Percentiles rank a stretch among this genome's conserved stretches.
Conservation (phyloP, 2,797 vertebrate species). For the Vultur gryphus region DNA sequence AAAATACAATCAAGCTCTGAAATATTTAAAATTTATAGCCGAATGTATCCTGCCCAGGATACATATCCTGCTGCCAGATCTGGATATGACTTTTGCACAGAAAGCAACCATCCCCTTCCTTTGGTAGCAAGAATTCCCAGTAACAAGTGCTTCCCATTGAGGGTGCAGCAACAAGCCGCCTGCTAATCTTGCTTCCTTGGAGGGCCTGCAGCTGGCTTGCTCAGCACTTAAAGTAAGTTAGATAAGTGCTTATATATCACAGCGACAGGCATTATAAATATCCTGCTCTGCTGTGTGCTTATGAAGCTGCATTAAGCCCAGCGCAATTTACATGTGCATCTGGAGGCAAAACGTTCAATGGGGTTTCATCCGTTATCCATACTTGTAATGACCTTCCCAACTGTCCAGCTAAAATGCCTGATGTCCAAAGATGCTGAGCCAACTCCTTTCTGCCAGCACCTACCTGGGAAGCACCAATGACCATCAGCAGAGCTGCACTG, state of each 20-base stretch:
- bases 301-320: not conserved
- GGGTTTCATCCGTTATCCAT: not conserved
- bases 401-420: not conserved
- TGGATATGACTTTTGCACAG: not conserved
- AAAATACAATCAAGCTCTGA: not conserved
- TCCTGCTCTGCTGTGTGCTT: not conserved
- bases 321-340: not conserved
- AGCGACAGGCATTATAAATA: not conserved
- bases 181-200: not conserved
- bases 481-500: not conserved
- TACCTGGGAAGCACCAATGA: not conserved
- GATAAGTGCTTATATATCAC: slow-evolving; percentile 9
- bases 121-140: not conserved
- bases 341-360: not conserved
- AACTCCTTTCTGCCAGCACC: not conserved
- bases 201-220: not conserved
- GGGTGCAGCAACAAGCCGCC: not conserved
- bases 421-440: not conserved
- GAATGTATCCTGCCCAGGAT: not conserved
- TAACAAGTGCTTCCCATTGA: not conserved
- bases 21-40: not conserved
- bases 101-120: not conserved
- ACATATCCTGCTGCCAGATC: not conserved
- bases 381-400: not conserved
- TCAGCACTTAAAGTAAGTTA: not conserved